Base-by-base conservation (phyloP, 2,797 vertebrate species). In the Cichlasoma orientale region DNA sequence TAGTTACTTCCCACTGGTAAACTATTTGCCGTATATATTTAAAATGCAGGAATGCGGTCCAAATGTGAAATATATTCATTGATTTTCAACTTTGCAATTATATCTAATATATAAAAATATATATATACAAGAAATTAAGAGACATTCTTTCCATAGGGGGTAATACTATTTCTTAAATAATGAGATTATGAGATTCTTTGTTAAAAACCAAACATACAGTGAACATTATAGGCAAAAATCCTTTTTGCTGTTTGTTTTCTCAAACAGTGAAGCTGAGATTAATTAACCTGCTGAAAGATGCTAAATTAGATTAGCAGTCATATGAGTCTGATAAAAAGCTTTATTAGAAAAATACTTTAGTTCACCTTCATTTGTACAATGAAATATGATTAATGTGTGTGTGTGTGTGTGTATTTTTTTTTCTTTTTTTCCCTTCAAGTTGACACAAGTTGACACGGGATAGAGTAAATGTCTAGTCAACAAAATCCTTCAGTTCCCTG, bases 391-490 rank as follows among this genome's bases (percentile, higher is more conserved):
- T 74, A 50, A 74, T 58, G 3, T 27, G 3, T 27, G 27, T 27
- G 3, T 27, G 27, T 27, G 27, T 27, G 27, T 27, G 27, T 27
- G 27, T n/a, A n/a, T n/a, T n/a, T n/a, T n/a, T n/a, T n/a, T n/a
- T n/a, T n/a, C n/a, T n/a, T n/a, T n/a, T n/a, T n/a, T n/a, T n/a
- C n/a, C n/a, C n/a, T n/a, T n/a, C n/a, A n/a, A n/a, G n/a, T n/a
- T n/a, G n/a, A n/a, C n/a, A n/a, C n/a, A n/a, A n/a, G n/a, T n/a
- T n/a, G n/a, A n/a, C n/a, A n/a, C 56, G 78, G 47, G 18, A 86
- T 16, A 72, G 31, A 83, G 80, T 59, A 83, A 82, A 88, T 58
- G 66, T 55, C 41, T 68, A 41, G 68, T 80, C 77, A 83, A 74
- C 71, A 84, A 71, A 85, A 81, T 36, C 21, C 52, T 59, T 81